phyloP scores from a whole-genome alignment of 2,113 vertebrate genomes.

The Xiphorhynchus elegans region DNA sequence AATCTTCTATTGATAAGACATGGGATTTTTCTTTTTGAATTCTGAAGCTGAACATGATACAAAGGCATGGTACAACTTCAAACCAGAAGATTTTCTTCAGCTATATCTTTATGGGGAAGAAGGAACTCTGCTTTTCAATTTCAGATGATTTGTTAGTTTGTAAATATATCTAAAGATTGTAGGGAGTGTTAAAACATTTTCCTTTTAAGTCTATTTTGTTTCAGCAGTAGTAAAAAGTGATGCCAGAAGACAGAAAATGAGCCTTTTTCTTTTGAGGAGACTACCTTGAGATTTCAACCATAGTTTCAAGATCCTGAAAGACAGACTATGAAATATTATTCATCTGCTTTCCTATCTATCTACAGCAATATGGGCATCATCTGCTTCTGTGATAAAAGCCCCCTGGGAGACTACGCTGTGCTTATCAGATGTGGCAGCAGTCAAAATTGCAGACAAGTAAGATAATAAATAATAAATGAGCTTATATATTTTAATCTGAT shows the following conservation, averaged over 20 bases:
- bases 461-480: conserved; percentile 72
- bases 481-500: conserved; percentile 65
- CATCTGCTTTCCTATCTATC: conserved; percentile 46
- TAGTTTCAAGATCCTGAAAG: conserved; percentile 39
- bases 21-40: conserved; percentile 13
- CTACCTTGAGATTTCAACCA: conserved; percentile 19
- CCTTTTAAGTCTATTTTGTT: neutral
- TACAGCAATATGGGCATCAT: conserved; percentile 19
- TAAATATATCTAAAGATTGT: neutral
- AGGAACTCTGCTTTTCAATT: neutral
- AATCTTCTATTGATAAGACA: neutral
- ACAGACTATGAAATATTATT: conserved; percentile 45
- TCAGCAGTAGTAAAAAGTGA: conserved; percentile 15
- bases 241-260: neutral
- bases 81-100: neutral
- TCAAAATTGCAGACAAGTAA: conserved; percentile 67
- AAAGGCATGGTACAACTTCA: conserved; percentile 4
- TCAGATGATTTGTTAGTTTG: neutral
- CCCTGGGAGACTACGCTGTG: neutral
- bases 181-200: neutral
- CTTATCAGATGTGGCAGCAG: conserved; percentile 61
- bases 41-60: conserved; percentile 15
- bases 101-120: neutral
- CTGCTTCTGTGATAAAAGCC: conserved; percentile 34
- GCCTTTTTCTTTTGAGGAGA: conserved; percentile 26